phyloP scores from a whole-genome alignment of 2,888 invertebrate species.

The Yponomeuta plumbellus region DNA sequence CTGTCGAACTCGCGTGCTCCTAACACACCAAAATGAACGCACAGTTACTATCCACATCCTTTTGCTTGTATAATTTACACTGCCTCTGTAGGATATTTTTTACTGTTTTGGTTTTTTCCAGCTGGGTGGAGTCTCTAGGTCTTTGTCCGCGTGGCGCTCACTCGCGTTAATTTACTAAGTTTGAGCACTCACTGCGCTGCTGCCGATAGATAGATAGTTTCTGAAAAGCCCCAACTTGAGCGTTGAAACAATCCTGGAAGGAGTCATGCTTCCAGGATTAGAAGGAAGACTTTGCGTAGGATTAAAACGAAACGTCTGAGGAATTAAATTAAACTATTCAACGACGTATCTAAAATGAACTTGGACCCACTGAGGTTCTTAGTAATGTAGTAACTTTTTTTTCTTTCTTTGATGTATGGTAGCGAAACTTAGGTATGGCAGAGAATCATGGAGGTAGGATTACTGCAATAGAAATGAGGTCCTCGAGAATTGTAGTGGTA shows the following conservation, averaged over 20 bases:
- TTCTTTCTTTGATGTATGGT: too few species aligned
- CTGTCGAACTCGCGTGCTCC: slow-evolving; percentile 11
- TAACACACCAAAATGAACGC: neutral
- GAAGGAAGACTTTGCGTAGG: neutral
- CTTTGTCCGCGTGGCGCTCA: slow-evolving; percentile 8
- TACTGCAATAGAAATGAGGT: too few species aligned
- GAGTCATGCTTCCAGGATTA: neutral
- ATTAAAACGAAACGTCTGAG: neutral
- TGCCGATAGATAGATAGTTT: slow-evolving; percentile 2
- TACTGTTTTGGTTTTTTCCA: neutral
- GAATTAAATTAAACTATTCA: neutral
- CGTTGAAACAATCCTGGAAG: slow-evolving; percentile 3
- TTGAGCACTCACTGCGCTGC: slow-evolving; percentile 7
- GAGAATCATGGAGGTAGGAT: too few species aligned
- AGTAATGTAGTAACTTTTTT: too few species aligned
- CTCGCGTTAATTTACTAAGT: slow-evolving; percentile 17
- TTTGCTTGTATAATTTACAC: neutral
- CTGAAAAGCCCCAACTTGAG: neutral
- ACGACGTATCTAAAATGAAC: neutral
- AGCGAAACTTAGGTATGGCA: too few species aligned
- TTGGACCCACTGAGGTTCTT: too few species aligned
- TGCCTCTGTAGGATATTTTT: neutral
- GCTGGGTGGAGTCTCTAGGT: neutral
- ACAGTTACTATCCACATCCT: neutral
- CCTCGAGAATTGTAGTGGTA: too few species aligned